phyloP scores from a whole-genome alignment of 2,113 vertebrate species.

The Pelecanoides urinatrix region DNA sequence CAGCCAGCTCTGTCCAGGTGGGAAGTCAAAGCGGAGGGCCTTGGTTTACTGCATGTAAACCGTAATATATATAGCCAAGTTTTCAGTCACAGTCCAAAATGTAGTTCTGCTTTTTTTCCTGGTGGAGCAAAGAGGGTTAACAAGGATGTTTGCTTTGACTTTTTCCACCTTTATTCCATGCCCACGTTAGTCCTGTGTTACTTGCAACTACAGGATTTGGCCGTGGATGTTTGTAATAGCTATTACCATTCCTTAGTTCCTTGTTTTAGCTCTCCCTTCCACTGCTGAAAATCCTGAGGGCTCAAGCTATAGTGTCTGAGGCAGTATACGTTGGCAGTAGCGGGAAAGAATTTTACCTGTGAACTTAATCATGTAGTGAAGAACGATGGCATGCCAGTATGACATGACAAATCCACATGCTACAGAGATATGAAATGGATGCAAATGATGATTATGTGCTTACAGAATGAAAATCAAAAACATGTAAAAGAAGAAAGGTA shows the following conservation, averaged over 20 bases:
- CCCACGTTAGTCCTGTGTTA: rapidly evolving
- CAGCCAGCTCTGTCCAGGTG: neutral
- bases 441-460: neutral
- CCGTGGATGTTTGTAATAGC: neutral
- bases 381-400: neutral
- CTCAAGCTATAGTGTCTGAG: neutral
- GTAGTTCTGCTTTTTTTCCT: neutral
- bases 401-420: neutral
- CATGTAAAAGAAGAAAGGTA: neutral
- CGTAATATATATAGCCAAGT: rapidly evolving
- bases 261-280: neutral
- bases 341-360: neutral
- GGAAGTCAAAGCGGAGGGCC: neutral
- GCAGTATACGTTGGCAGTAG: neutral
- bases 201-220: neutral
- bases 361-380: neutral
- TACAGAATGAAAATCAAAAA: neutral
- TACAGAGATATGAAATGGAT: neutral
- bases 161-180: neutral
- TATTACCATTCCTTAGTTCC: neutral
- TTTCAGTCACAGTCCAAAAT: neutral
- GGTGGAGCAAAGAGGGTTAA: neutral
- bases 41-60: neutral
- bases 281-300: neutral
- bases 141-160: neutral